Base-by-base conservation (phyloP, 2,888 invertebrate species). In the Nymphalis urticae region DNA sequence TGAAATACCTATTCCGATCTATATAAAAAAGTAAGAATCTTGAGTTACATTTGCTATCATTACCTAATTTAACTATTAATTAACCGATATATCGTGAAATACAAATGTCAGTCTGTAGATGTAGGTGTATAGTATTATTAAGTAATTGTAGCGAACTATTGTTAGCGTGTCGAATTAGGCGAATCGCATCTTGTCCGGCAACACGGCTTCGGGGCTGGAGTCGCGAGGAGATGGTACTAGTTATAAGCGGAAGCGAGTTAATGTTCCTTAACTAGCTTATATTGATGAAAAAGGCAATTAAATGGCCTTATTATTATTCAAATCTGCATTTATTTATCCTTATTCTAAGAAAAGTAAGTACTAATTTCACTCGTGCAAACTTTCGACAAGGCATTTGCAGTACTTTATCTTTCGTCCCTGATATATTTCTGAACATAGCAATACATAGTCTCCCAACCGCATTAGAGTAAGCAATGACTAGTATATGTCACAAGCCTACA, bases 151-250 rank as follows among this genome's bases (percentile, higher is more conserved):
- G 73, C 67, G 75, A 79, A 76, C 76, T 79, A 59, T 50, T 59
- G 83, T 84, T 82, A 85, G 84, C 85, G 85, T 87, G 77, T 79
- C 82, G 86, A 87, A 88, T 88, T 88, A 85, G 83, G 82, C 80
- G 80, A 80, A 80, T 85, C 83, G 84, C 86, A 86, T 82, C 85
- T 83, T 83, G 87, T 82, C 85, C 88, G 81, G 84, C 84, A 42
- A 42, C 85, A 80, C 85, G 79, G 78, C 74, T 85, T 80, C 84
- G 79, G 79, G 73, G 76, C 75, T 74, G 79, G 79, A 83, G 83
- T 81, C 81, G 82, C 82, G 79, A 75, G 62, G 42, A 71, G 54
- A 17, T 51, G 70, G 64, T 1, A 17, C 48, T 62, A 68, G 47
- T 13, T 24, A 73, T 61, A 72, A 77, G 81, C 76, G 75, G 10